Percentiles rank a stretch among this genome's conserved stretches.
phyloP scores from a whole-genome alignment of 1,140 invertebrate genomes.

The Atta colombica region DNA sequence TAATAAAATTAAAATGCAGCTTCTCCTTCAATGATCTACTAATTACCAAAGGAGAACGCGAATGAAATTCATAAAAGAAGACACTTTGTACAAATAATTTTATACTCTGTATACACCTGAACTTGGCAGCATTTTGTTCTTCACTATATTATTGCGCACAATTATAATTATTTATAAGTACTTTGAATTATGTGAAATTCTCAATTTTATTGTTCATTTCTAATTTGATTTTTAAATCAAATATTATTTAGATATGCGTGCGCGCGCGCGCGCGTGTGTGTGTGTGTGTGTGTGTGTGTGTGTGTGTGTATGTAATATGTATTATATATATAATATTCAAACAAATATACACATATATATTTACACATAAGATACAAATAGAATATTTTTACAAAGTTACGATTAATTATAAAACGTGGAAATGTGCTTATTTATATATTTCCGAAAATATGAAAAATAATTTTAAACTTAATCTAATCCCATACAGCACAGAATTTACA shows the following conservation, averaged over 20 bases:
- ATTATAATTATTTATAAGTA: background rate
- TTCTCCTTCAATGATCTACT: background rate
- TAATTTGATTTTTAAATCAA: background rate
- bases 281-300: too few species aligned
- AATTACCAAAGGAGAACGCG: background rate
- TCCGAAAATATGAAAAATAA: background rate
- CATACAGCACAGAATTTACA: too few species aligned
- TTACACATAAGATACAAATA: background rate
- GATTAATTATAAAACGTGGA: background rate
- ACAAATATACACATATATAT: background rate
- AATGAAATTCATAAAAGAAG: background rate
- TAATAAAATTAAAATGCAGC: background rate
- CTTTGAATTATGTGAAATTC: background rate
- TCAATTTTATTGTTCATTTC: background rate
- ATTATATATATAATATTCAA: background rate
- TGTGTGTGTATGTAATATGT: too few species aligned
- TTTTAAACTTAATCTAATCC: background rate
- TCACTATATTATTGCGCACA: conserved; percentile 9
- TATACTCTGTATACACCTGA: background rate
- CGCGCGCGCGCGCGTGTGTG: too few species aligned
- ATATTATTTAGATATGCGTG: background rate
- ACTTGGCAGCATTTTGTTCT: background rate
- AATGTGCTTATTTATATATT: background rate
- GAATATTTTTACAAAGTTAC: background rate
- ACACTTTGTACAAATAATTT: background rate